Evolutionary conservation across 2,888 invertebrate genomes (phyloP), one percentile per base, ranked within the genome.

Genomic region (Apodemia zela): DNA sequence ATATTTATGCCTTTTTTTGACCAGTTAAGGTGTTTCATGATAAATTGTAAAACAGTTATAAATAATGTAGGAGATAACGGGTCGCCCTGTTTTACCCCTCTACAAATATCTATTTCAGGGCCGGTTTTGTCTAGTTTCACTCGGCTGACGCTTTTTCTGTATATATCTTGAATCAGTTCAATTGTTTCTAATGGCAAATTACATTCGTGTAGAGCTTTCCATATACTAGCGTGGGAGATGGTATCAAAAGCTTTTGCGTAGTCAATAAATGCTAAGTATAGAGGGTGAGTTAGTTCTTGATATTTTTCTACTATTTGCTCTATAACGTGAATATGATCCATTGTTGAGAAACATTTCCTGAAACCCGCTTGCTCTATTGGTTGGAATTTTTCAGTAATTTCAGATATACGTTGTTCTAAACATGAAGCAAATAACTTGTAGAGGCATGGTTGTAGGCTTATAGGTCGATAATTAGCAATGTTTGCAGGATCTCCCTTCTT

Each of bases 401-500:
- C 17, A 47, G 47, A 47, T 47, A 47, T 47, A 17, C 47, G 47
- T 47, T 8, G 47, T 47, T 64, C 29, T 62, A 67, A 54, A 11
- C 66, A 59, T 15, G 61, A 21, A 7, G 65, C 49, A 38, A 67
- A 67, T 0, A 69, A 47, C 25, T 69, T 67, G 17, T 67, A 69
- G 11, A 66, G 38, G 11, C 33, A 61, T 1, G 67, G 54, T 29
- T 67, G 25, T 6, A 69, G 47, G 21, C 45, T 57, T 21, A 62
- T 58, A 18, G 62, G 65, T 33, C 65, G 51, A 17, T 68, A 68
- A 54, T 68, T 68, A 2, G 45, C 54, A 13, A 68, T 63, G 11
- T 65, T 49, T n/a, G 58, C 17, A 8, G 61, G 66, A 25, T 64
- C 59, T 11, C 66, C 66, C 60, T 68, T 69, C 45, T 68, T 67